phyloP scores from a whole-genome alignment of 2,797 vertebrate genomes.

The Salarias fasciatus region DNA sequence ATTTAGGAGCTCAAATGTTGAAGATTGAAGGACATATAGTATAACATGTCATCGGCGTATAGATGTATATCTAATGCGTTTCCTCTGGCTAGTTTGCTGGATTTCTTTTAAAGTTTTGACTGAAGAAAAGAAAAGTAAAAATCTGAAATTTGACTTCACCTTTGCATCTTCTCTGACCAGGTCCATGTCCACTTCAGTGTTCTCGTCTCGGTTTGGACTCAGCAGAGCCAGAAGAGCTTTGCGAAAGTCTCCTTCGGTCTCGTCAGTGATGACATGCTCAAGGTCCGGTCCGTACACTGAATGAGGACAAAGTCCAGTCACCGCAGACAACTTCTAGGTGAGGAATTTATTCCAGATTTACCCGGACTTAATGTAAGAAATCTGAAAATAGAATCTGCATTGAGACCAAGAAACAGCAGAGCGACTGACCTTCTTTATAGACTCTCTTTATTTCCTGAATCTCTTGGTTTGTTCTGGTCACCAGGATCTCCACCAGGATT shows the following conservation, averaged over 20 bases:
- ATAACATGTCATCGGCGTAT: no score
- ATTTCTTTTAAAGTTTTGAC: no score
- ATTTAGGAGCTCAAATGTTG: no score
- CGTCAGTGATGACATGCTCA: constrained; percentile 84
- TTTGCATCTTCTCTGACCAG: constrained; percentile 85
- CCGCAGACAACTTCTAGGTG: background rate
- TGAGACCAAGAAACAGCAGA: no score
- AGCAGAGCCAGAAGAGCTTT: constrained; percentile 84
- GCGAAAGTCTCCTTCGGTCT: constrained; percentile 87
- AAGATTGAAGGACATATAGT: no score
- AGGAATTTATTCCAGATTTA: no score
- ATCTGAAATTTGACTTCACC: constrained; percentile 76
- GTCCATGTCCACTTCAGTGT: constrained; percentile 72
- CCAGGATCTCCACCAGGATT: constrained; percentile 88
- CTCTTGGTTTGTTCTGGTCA: constrained; percentile 85
- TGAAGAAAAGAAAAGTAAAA: background rate
- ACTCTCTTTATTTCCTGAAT: constrained; percentile 82
- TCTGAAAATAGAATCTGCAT: no score
- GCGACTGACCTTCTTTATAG: constrained; percentile 85
- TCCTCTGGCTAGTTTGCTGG: no score
- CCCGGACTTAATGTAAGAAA: no score
- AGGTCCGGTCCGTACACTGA: constrained; percentile 85
- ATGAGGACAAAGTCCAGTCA: background rate
- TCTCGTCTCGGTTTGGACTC: constrained; percentile 84
- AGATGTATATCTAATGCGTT: no score